These are phyloP conservation scores for Centropus unirufus DNA, from an alignment of 2,113 vertebrate genomes.

Conservation along the genomic window DNA sequence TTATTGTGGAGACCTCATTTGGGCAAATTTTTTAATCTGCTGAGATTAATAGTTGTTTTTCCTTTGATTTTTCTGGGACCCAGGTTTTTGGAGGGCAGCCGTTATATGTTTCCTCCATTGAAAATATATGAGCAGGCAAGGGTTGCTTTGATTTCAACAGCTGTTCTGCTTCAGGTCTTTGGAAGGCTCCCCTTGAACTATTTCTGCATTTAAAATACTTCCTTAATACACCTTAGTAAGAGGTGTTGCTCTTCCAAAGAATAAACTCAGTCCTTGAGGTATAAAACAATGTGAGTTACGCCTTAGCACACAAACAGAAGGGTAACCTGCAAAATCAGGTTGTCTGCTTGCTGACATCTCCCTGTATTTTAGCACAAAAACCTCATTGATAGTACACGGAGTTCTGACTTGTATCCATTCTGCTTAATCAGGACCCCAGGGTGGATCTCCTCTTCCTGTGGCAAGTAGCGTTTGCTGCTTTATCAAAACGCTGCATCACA, in stretches of 20 bases:
- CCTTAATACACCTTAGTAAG: background rate
- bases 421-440: background rate
- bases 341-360: background rate
- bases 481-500: background rate
- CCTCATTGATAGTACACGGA: background rate
- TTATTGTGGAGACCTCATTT: background rate
- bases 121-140: background rate
- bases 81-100: background rate
- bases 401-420: background rate
- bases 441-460: background rate
- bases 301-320: background rate
- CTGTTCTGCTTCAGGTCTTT: background rate
- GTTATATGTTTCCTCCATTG: background rate
- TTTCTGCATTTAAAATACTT: background rate
- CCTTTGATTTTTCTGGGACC: background rate
- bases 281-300: background rate
- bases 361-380: background rate
- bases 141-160: background rate
- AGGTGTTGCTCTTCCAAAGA: background rate
- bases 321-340: background rate
- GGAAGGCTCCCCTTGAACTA: background rate
- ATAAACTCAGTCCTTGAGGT: background rate
- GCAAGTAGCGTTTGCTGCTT: background rate
- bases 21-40: background rate
- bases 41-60: background rate